phyloP scores from a whole-genome alignment of 2,113 vertebrate genomes.

The Apteryx mantelli region DNA sequence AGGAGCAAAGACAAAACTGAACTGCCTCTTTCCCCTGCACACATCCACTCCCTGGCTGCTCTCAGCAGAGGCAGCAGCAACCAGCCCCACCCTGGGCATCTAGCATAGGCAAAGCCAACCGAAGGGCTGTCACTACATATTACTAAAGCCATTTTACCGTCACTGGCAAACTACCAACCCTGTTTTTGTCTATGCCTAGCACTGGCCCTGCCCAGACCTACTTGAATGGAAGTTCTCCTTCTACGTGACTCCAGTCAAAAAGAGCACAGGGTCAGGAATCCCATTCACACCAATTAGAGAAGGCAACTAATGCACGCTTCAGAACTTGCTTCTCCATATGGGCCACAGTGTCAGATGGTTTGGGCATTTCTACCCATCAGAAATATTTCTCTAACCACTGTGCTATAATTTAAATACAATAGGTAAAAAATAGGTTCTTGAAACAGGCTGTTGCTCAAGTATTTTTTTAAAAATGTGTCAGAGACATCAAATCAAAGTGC shows the following conservation, averaged over 20 bases:
- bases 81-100: neutral
- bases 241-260: neutral
- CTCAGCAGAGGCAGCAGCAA: neutral
- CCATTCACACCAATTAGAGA: neutral
- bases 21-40: neutral
- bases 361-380: neutral
- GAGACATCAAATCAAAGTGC: neutral
- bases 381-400: neutral
- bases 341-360: neutral
- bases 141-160: neutral
- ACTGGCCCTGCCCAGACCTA: neutral
- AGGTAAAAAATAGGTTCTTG: neutral
- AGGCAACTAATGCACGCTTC: rapidly evolving
- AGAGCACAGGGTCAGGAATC: neutral
- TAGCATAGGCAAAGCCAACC: neutral
- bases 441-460: neutral
- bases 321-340: neutral
- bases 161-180: neutral
- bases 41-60: neutral
- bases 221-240: neutral
- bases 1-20: neutral
- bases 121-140: neutral
- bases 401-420: neutral
- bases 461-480: neutral
- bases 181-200: neutral